phyloP scores from a whole-genome alignment of 2,113 vertebrate species.

The Coregonus clupeaformis region DNA sequence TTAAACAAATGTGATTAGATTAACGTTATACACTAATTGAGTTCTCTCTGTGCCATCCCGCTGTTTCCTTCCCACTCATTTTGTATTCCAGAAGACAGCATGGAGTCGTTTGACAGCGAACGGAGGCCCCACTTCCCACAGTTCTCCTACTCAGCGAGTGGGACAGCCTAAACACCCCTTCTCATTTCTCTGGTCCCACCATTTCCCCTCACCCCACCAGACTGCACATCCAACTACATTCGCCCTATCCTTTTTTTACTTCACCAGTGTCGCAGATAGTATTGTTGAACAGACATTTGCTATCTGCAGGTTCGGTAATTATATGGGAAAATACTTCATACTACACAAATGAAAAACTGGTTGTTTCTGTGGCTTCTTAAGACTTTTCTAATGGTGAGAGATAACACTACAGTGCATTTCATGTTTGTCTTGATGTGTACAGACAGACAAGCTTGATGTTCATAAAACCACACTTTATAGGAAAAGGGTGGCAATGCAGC shows the following conservation, averaged over 20 bases:
- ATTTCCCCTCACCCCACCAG: slow-evolving; percentile 65
- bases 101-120: slow-evolving; percentile 92
- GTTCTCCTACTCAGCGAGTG: slow-evolving; percentile 87
- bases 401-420: slow-evolving; percentile 67
- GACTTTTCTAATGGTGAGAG: slow-evolving; percentile 46
- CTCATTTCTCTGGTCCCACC: slow-evolving; percentile 57
- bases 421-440: slow-evolving; percentile 54
- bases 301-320: slow-evolving; percentile 48
- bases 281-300: slow-evolving; percentile 75
- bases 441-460: slow-evolving; percentile 47
- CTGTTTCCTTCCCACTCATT: slow-evolving; percentile 78
- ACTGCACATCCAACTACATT: slow-evolving; percentile 80
- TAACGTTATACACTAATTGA: slow-evolving; percentile 45
- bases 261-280: slow-evolving; percentile 62
- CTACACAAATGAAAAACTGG: slow-evolving; percentile 52
- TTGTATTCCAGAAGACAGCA: slow-evolving; percentile 85
- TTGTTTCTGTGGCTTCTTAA: slow-evolving; percentile 62
- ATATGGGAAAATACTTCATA: slow-evolving; percentile 43
- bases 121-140: slow-evolving; percentile 93
- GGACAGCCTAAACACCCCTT: slow-evolving; percentile 78
- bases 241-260: slow-evolving; percentile 79
- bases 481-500: slow-evolving; percentile 21
- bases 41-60: slow-evolving; percentile 80
- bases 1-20: slow-evolving; percentile 57
- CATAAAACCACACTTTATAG: slow-evolving; percentile 49